Evolutionary conservation across 2,888 invertebrate genomes (phyloP).

Genomic region (Caenorhabditis doughertyi): DNA sequence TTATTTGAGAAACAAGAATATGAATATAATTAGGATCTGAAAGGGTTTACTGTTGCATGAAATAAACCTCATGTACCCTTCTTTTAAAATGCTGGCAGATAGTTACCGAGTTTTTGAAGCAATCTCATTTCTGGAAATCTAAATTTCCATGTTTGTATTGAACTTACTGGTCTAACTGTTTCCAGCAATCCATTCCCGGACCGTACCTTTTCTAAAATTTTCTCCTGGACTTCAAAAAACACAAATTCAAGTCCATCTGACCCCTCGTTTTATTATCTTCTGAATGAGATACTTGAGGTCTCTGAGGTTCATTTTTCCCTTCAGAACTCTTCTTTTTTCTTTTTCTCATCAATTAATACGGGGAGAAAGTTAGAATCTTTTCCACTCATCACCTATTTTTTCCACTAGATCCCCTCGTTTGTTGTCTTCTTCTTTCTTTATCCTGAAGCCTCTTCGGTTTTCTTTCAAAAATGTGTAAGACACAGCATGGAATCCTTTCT

Average conservation of each 20-base stretch:
- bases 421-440: constrained; percentile 28
- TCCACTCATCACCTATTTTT: constrained; percentile 34
- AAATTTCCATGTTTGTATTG: too few relatives aligned
- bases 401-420: constrained; percentile 13
- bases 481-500: constrained; percentile 46
- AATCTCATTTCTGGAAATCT: too few relatives aligned
- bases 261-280: constrained; percentile 12
- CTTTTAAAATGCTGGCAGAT: too few relatives aligned
- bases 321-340: constrained; percentile 20
- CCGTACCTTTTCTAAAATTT: too few relatives aligned
- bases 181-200: too few relatives aligned
- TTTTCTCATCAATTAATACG: constrained; percentile 40
- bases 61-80: too few relatives aligned
- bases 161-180: too few relatives aligned
- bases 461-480: constrained; percentile 47
- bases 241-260: constrained; percentile 23
- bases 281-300: constrained; percentile 22
- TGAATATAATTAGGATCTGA: too few relatives aligned
- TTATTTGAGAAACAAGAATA: too few relatives aligned
- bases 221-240: too few relatives aligned
- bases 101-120: too few relatives aligned
- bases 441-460: background rate
- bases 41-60: too few relatives aligned
- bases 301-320: background rate
- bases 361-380: constrained; percentile 23